These are phyloP conservation scores for Aricia agestis DNA, from an alignment of 1,140 invertebrate species.

Conservation along the genomic window DNA sequence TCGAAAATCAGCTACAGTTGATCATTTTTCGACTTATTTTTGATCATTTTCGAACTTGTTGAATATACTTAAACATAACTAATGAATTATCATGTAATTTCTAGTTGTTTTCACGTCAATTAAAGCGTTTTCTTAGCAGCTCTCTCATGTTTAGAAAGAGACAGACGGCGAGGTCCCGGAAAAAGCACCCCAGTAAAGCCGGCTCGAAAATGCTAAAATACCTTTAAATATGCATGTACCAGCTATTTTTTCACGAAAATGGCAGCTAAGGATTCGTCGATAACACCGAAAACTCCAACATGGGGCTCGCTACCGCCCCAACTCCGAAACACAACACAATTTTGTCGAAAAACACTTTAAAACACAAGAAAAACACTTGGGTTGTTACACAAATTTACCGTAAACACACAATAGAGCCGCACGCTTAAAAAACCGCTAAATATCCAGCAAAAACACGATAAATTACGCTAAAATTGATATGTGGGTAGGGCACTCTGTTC, in stretches of 20 bases:
- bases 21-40: no score
- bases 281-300: no score
- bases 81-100: no score
- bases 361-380: not conserved
- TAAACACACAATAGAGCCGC: not conserved
- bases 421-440: not conserved
- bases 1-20: no score
- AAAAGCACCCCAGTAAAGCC: not conserved
- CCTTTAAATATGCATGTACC: not conserved
- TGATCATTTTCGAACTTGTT: not conserved
- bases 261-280: no score
- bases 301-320: not conserved
- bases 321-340: not conserved
- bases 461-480: not conserved
- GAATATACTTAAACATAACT: not conserved
- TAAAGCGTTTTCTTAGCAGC: not conserved
- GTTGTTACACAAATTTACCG: not conserved
- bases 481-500: not conserved
- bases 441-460: not conserved
- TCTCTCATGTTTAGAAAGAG: not conserved
- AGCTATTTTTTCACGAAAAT: not conserved
- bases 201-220: not conserved
- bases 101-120: no score
- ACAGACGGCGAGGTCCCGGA: not conserved
- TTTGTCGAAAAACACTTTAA: no score